Conservation (phyloP, 2,888 invertebrate species). For the Noctua pronuba region DNA sequence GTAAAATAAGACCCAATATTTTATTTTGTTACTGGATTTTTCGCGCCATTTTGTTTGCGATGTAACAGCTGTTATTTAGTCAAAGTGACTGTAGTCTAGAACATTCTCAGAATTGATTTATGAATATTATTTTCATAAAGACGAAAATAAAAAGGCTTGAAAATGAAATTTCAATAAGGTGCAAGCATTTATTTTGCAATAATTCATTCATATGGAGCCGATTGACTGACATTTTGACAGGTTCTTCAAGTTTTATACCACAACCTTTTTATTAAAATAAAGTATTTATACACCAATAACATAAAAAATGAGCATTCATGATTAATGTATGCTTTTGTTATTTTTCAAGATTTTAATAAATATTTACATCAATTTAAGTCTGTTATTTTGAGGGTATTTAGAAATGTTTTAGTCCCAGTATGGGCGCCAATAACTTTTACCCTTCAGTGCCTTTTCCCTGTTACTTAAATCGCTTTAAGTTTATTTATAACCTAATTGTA, state of each 20-base stretch:
- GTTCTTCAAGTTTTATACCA: background rate
- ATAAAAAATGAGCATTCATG: no score
- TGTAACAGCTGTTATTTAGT: background rate
- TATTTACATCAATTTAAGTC: background rate
- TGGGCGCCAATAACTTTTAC: conserved; percentile 33
- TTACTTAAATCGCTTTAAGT: conserved; percentile 16
- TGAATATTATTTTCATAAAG: background rate
- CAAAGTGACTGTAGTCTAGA: background rate
- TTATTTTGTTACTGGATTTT: conserved; percentile 23
- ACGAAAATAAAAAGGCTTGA: background rate
- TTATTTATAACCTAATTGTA: conserved; percentile 1
- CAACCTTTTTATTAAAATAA: no score
- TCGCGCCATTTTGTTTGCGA: background rate
- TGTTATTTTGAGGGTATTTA: conserved; percentile 7
- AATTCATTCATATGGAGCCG: background rate
- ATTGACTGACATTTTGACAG: conserved; percentile 19
- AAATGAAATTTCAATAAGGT: background rate
- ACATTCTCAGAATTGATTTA: background rate
- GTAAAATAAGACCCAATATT: conserved; percentile 29
- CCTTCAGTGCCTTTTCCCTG: background rate
- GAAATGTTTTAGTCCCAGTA: background rate
- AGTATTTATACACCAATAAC: no score
- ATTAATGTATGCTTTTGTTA: background rate
- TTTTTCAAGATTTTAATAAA: background rate
- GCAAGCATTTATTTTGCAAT: background rate